Conservation (phyloP, 2,113 vertebrate species). For the Cryptomyrus ogoouensis region DNA sequence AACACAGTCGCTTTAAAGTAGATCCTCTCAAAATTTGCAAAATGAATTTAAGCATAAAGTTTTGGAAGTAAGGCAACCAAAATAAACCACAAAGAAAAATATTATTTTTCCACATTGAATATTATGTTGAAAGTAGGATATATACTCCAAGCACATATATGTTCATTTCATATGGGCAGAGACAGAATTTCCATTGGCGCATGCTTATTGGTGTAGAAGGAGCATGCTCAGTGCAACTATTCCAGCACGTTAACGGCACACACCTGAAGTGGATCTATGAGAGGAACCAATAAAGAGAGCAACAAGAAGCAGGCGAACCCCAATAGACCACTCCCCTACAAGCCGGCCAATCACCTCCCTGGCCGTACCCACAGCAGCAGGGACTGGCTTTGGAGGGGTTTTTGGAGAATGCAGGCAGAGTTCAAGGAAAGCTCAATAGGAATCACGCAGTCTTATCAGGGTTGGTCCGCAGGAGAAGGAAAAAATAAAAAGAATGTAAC, state of each 20-base stretch:
- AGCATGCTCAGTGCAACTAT: conserved; percentile 24
- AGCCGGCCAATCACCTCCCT: background rate
- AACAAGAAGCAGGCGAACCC: conserved; percentile 20
- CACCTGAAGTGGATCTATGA: conserved; percentile 32
- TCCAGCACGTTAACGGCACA: conserved; percentile 15
- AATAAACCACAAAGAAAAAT: background rate
- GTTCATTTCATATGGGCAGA: conserved; percentile 22
- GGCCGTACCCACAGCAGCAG: background rate
- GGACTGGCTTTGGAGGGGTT: conserved; percentile 3
- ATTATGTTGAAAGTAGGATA: background rate
- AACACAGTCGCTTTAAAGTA: conserved; percentile 38
- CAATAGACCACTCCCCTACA: conserved; percentile 15
- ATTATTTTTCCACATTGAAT: conserved; percentile 8
- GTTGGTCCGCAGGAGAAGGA: conserved; percentile 37
- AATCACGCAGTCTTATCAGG: conserved; percentile 42
- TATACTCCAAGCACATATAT: conserved; percentile 22
- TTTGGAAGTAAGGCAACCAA: conserved; percentile 9
- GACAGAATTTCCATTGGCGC: conserved; percentile 18
- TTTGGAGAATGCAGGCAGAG: conserved; percentile 11
- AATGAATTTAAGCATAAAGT: conserved; percentile 2
- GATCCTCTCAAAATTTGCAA: background rate
- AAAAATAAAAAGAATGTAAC: conserved; percentile 37
- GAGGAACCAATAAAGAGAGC: conserved; percentile 34
- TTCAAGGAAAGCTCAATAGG: conserved; percentile 24
- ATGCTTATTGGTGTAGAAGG: conserved; percentile 18